Evolutionary conservation across 2,888 invertebrate species (phyloP), one percentile per base, ranked within the genome.

Genomic region (Xylocampa areola): DNA sequence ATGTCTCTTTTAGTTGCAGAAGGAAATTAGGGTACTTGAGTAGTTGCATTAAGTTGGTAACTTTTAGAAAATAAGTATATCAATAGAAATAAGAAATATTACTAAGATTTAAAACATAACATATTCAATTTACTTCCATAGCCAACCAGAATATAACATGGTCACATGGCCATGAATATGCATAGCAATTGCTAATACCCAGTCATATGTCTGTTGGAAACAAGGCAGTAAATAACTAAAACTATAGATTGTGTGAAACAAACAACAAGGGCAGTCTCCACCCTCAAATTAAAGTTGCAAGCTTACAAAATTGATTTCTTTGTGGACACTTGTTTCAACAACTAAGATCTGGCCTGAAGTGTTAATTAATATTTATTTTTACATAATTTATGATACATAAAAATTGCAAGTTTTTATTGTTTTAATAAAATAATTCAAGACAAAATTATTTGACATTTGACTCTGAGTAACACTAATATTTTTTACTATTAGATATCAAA

Each of bases 401-500:
- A n/a, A n/a, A n/a, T n/a, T n/a, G n/a, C n/a, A n/a, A 54, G 4
- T 30, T 63, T 65, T 21, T 43, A 68, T 23, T 44, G 10, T 39
- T 36, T 21, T 25, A 55, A 43, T 55, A 41, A 23, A 36, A 21
- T 45, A 61, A 71, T 25, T 76, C 45, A 41, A 30, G 54, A 14
- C 21, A 54, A 64, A 66, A 72, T 68, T 71, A 68, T 68, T 74
- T 72, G 52, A 76, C 67, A 75, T 74, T 62, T 69, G 50, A 71
- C 63, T 73, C 57, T 62, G 21, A 54, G 51, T 54, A 70, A 68
- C 50, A 71, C 61, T 59, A 63, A 66, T 73, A 67, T 63, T 68
- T n/a, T 68, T 77, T 67, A 66, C 37, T 30, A 47, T 40, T 58
- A 55, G 60, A 74, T 63, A 49, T 73, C 53, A 44, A 53, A 57